phyloP scores from a whole-genome alignment of 1,140 invertebrate genomes.

The Zaprionus vittiger region DNA sequence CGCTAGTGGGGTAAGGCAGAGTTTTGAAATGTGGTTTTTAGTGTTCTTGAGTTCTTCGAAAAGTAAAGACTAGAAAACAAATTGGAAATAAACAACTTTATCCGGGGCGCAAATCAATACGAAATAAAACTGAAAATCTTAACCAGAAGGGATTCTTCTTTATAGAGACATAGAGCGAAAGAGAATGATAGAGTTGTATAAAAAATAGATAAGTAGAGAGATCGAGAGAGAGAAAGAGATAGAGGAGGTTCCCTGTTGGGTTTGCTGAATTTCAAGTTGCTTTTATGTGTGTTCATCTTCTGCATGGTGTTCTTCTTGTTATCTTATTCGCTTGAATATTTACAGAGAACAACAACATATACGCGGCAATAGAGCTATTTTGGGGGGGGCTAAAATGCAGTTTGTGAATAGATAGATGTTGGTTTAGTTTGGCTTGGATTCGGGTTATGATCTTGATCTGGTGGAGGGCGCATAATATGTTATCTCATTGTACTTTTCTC shows the following conservation, averaged over 20 bases:
- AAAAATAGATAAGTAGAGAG: conserved; percentile 35
- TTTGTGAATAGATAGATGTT: conserved; percentile 40
- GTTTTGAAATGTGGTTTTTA: conserved; percentile 27
- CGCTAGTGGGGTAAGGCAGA: conserved; percentile 28
- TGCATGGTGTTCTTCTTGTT: conserved; percentile 30
- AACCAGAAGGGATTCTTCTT: neutral
- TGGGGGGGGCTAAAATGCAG: conserved; percentile 59
- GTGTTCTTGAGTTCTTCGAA: conserved; percentile 23
- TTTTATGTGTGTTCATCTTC: conserved; percentile 52
- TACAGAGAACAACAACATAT: conserved; percentile 84
- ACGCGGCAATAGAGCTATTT: conserved; percentile 84
- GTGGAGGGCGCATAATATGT: conserved; percentile 17
- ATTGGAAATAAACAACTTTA: conserved; percentile 3
- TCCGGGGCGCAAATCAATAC: conserved; percentile 22
- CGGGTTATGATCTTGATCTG: conserved; percentile 9
- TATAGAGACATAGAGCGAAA: conserved; percentile 24
- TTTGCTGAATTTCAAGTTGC: conserved; percentile 77
- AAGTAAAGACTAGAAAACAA: conserved; percentile 14
- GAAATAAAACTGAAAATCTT: conserved; percentile 15
- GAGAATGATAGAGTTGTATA: conserved; percentile 22
- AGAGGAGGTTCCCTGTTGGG: conserved; percentile 47
- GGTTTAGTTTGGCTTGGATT: conserved; percentile 23
- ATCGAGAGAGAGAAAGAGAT: conserved; percentile 28
- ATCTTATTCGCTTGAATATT: conserved; percentile 49
- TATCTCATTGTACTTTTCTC: conserved; percentile 17